Evolutionary conservation across 1,140 invertebrate species (phyloP), one percentile per base, ranked within the genome.

Genomic region (Euglossa dilemma): DNA sequence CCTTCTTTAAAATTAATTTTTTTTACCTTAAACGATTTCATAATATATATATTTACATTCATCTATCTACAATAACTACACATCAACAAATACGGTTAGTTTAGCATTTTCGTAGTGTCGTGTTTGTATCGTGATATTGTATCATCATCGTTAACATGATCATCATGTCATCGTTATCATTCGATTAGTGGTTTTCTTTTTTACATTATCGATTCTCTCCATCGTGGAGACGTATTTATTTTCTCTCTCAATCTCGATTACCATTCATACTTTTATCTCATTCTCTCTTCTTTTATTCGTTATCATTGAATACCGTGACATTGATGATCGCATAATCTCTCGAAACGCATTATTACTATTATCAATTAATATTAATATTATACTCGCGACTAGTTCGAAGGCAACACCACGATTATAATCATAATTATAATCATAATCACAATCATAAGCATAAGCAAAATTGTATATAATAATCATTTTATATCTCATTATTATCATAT

Each of bases 1-100:
- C 16, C 76, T 85, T 57, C 72, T 47, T 89, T 89, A 90, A 87
- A 91, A 91, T 92, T 87, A 92, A 90, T 91, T 77, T 90, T 86
- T 56, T 12, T 45, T 89, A 77, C 54, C 80, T 64, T 76, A 87
- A 91, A 91, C 90, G 84, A 91, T 90, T 64, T 82, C 88, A 85
- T 87, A 90, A 89, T 87, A 80, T 83, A 83, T 85, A 87, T 88
- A 88, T 90, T 89, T 87, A 87, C 83, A 87, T 86, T 86, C 89
- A 93, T 82, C 92, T 94, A 94, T 94, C 93, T 94, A 94, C 94
- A 94, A 92, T 94, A 94, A 94, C 94, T 94, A 94, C 94, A 94
- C 94, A 94, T 93, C 92, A 93, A 94, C 92, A 93, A 94, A 94
- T 64, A 76, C 90, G 89, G 90, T 94, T 93, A 93, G 90, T 89